These are phyloP conservation scores for Notiomystis cincta DNA, from an alignment of 2,113 vertebrate species.

Conservation along the genomic window DNA sequence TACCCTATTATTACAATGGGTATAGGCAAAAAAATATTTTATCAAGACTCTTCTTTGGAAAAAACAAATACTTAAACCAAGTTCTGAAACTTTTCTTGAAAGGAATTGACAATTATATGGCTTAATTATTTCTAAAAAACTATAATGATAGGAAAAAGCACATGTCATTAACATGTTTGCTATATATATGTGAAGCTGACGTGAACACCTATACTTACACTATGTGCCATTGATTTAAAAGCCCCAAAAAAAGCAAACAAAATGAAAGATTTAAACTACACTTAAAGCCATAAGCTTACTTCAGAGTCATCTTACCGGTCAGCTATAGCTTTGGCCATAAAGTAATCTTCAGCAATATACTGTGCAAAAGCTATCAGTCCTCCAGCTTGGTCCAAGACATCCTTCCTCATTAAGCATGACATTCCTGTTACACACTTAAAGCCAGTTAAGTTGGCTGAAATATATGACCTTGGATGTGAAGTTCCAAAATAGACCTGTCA, in stretches of 20 bases:
- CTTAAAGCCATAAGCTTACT: not conserved
- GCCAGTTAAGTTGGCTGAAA: constrained; percentile 94
- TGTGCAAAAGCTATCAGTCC: constrained; percentile 94
- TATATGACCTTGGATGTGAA: constrained; percentile 95
- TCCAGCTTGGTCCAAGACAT: constrained; percentile 93
- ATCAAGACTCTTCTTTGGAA: not conserved
- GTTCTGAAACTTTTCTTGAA: not conserved
- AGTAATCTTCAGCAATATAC: constrained; percentile 98
- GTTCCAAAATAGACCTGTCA: constrained; percentile 96
- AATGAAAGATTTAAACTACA: not conserved
- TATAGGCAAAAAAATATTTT: not conserved
- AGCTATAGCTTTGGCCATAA: constrained; percentile 98
- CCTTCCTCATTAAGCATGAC: constrained; percentile 98
- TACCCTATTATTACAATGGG: not conserved
- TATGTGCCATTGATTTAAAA: not conserved
- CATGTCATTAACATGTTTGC: not conserved
- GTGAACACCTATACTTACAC: not conserved
- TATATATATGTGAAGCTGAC: not conserved
- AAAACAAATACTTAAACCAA: not conserved
- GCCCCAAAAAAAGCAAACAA: not conserved
- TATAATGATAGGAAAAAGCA: not conserved
- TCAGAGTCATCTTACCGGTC: constrained; percentile 81
- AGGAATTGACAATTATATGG: not conserved
- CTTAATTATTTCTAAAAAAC: not conserved
- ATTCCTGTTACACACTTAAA: constrained; percentile 98